Conservation (phyloP, 1,140 invertebrate species). For the Homarus americanus region DNA sequence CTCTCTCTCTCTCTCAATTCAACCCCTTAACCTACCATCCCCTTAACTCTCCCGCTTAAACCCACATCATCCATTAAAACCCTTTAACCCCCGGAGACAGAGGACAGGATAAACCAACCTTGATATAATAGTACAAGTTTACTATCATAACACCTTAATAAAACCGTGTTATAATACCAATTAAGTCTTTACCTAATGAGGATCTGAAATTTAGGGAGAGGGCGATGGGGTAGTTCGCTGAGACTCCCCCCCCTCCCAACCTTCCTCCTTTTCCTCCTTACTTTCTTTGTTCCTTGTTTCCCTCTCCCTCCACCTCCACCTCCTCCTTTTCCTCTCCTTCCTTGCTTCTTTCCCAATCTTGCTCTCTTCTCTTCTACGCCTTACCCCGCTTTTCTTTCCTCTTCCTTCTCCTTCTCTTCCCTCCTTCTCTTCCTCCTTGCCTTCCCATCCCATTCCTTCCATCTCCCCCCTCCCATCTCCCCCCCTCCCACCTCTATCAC, state of each 20-base stretch:
- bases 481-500: background rate
- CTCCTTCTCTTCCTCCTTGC: background rate
- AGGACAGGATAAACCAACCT: background rate
- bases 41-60: too few relatives aligned
- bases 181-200: conserved; percentile 56
- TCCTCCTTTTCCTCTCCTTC: background rate
- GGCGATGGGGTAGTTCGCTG: background rate
- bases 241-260: background rate
- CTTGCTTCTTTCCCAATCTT: background rate
- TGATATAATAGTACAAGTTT: conserved; percentile 1
- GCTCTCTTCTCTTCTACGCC: background rate
- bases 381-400: background rate
- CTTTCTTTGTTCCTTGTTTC: too few relatives aligned
- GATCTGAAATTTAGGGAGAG: conserved; percentile 44
- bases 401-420: background rate
- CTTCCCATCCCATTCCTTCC: background rate
- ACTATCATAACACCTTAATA: conserved; percentile 61
- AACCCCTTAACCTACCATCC: too few relatives aligned
- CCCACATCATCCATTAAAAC: background rate
- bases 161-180: conserved; percentile 66
- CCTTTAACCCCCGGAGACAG: background rate
- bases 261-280: too few relatives aligned
- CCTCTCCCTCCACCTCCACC: conserved; percentile 1
- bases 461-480: background rate
- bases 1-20: too few relatives aligned